These are phyloP conservation scores for Microctenopoma stevenorrisi DNA, from an alignment of 2,797 vertebrate genomes.

Conservation along the genomic window DNA sequence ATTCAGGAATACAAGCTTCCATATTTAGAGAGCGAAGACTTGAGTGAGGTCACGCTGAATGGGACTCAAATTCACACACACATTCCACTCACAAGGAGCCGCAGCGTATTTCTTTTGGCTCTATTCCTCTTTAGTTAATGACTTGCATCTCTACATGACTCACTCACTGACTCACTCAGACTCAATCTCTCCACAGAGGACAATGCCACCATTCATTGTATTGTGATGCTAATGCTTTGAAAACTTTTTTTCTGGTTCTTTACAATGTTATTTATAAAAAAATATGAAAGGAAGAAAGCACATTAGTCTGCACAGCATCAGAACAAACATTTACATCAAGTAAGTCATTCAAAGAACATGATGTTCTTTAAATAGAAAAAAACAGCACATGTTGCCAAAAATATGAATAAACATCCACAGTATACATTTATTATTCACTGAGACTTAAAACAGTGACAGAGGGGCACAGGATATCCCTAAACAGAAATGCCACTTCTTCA, in stretches of 20 bases:
- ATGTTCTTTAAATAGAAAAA: background rate
- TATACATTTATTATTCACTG: background rate
- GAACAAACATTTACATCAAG: background rate
- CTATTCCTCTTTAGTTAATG: constrained; percentile 3
- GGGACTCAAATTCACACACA: constrained; percentile 12
- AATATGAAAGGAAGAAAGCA: too few relatives aligned
- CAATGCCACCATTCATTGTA: constrained; percentile 17
- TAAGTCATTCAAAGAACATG: background rate
- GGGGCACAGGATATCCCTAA: background rate
- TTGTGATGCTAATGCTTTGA: constrained; percentile 43
- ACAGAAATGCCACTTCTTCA: constrained; percentile 20
- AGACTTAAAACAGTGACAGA: constrained; percentile 3
- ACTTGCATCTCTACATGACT: background rate
- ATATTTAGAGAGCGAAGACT: constrained; percentile 28
- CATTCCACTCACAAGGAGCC: constrained; percentile 4
- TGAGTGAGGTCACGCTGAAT: constrained; percentile 17
- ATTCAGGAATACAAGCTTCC: constrained; percentile 29
- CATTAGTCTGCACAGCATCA: background rate
- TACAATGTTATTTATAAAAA: constrained; percentile 19
- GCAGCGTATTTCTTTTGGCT: background rate
- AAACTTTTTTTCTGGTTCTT: background rate
- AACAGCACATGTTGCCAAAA: background rate
- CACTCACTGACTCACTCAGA: constrained; percentile 8
- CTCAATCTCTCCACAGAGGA: constrained; percentile 14
- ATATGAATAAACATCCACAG: background rate